Conservation (phyloP, 1,140 invertebrate genomes). For the Drosophila serrata region DNA sequence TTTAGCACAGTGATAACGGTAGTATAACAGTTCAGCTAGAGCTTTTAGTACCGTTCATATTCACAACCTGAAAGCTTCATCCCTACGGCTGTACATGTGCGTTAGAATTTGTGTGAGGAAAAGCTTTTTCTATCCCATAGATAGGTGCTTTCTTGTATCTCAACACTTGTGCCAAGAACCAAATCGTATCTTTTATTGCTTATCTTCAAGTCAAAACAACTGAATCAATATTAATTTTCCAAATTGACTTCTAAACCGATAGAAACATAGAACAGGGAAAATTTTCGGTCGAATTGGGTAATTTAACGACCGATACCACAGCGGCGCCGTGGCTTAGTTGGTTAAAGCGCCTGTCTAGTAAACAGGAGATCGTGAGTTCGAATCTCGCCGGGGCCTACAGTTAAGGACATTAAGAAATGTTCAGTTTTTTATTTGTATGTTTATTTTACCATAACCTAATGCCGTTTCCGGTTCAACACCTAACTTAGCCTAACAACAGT, state of each 20-base stretch:
- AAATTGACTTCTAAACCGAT: slow-evolving; percentile 21
- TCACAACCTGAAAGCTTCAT: slow-evolving; percentile 3
- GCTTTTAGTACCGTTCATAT: background rate
- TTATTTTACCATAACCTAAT: slow-evolving; percentile 9
- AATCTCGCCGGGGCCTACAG: slow-evolving; percentile 87
- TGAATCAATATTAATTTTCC: slow-evolving; percentile 54
- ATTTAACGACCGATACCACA: background rate
- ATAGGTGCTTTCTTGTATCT: background rate
- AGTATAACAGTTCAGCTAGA: slow-evolving; percentile 1
- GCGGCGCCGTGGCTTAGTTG: slow-evolving; percentile 88
- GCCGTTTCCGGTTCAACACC: background rate
- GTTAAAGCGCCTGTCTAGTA: slow-evolving; percentile 89
- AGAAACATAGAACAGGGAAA: background rate
- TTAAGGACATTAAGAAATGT: background rate
- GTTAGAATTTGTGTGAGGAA: background rate
- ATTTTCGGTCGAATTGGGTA: slow-evolving; percentile 25
- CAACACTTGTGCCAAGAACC: background rate
- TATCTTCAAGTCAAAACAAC: slow-evolving; percentile 35
- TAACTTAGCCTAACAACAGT: slow-evolving; percentile 36
- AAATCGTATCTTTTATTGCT: background rate
- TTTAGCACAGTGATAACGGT: background rate
- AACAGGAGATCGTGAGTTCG: slow-evolving; percentile 88
- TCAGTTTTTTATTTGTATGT: slow-evolving; percentile 5
- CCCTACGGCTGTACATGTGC: background rate
- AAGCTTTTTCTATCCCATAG: background rate